Evolutionary conservation across 2,797 vertebrate species (phyloP).

Genomic region (Rhynchotus rufescens): DNA sequence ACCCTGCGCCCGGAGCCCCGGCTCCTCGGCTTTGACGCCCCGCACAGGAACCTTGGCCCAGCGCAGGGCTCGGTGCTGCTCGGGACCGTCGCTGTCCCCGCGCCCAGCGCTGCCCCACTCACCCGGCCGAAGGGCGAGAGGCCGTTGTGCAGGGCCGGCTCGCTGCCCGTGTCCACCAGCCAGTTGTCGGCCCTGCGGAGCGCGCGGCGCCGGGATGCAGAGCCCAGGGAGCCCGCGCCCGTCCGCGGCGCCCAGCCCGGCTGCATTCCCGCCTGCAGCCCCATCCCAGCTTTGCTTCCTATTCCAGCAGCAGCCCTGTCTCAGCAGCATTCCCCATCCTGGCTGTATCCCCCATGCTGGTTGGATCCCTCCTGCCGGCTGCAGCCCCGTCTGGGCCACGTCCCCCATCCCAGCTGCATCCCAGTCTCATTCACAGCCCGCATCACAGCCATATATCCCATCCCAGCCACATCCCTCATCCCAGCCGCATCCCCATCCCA

Average conservation of each 20-base stretch:
- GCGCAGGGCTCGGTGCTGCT: rapidly evolving
- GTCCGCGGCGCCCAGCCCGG: rapidly evolving
- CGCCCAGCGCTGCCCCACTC: slow-evolving; percentile 13
- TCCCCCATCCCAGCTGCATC: background rate
- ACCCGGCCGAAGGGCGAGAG: slow-evolving; percentile 91
- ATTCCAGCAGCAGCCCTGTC: no score
- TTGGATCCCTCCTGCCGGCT: no score
- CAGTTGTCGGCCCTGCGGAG: slow-evolving; percentile 91
- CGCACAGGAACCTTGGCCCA: background rate
- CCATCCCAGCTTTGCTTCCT: no score
- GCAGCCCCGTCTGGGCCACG: background rate
- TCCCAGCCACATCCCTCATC: no score
- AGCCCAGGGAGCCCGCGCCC: background rate
- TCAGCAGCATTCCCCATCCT: no score
- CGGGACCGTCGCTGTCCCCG: rapidly evolving
- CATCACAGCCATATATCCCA: rapidly evolving
- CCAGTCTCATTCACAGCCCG: no score
- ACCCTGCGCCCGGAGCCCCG: rapidly evolving
- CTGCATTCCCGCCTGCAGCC: no score
- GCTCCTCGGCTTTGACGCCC: background rate
- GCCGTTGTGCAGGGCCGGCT: slow-evolving; percentile 80
- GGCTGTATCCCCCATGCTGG: no score
- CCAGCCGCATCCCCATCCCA: no score
- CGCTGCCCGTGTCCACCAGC: slow-evolving; percentile 84
- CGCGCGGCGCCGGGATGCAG: background rate